phyloP scores from a whole-genome alignment of 1,140 invertebrate genomes.

The Sinella curviseta region DNA sequence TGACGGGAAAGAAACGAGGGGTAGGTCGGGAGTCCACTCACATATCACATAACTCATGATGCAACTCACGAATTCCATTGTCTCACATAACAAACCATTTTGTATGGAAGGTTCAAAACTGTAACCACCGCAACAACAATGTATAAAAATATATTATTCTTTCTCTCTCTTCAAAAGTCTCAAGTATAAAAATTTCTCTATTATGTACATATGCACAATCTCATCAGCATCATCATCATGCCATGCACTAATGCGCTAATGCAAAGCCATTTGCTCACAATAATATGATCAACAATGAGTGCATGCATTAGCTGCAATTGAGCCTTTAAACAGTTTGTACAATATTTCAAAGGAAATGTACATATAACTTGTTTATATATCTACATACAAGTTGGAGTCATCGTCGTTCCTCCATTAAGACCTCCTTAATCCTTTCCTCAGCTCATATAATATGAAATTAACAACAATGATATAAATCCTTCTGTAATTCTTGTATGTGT shows the following conservation, averaged over 20 bases:
- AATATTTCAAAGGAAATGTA: too few relatives aligned
- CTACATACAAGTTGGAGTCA: neutral
- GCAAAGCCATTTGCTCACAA: constrained; percentile 1
- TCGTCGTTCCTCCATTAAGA: neutral
- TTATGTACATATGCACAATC: too few relatives aligned
- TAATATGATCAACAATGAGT: neutral
- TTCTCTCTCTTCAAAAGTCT: too few relatives aligned
- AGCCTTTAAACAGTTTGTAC: neutral
- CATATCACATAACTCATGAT: constrained; percentile 22
- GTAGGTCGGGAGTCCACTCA: constrained; percentile 26
- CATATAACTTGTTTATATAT: neutral
- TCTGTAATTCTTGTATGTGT: too few relatives aligned
- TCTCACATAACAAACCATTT: neutral
- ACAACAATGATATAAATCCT: too few relatives aligned
- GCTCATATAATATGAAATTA: too few relatives aligned
- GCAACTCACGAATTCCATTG: constrained; percentile 15
- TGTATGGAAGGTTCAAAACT: neutral
- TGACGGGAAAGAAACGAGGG: constrained; percentile 20
- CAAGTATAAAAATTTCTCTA: too few relatives aligned
- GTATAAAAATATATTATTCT: too few relatives aligned
- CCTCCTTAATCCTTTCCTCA: neutral
- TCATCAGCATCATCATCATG: neutral
- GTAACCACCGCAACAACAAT: too few relatives aligned
- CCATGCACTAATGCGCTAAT: constrained; percentile 13
- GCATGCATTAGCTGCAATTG: constrained; percentile 2